Conservation (phyloP, 2,113 vertebrate species). For the Halichoeres trimaculatus region DNA sequence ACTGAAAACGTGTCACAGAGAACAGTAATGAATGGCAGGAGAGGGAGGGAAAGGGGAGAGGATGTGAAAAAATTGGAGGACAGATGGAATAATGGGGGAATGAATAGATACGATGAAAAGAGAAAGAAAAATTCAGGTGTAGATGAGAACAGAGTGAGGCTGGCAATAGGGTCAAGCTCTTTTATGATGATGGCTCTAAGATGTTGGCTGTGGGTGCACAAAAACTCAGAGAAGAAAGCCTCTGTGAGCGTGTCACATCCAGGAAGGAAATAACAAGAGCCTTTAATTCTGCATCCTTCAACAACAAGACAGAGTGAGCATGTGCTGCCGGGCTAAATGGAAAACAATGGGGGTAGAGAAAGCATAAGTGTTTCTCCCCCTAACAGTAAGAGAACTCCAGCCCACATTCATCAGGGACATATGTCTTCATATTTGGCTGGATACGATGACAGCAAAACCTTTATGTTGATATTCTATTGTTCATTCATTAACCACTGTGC, state of each 20-base stretch:
- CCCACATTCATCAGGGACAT: conserved; percentile 1
- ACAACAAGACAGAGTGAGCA: conserved; percentile 1
- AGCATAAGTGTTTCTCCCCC: neutral
- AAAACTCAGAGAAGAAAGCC: conserved; percentile 26
- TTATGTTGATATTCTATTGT: conserved; percentile 19
- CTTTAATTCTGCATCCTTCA: conserved; percentile 6
- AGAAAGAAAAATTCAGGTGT: conserved; percentile 20
- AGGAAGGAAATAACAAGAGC: conserved; percentile 18
- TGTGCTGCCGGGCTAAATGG: conserved; percentile 1
- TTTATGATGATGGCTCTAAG: conserved; percentile 48
- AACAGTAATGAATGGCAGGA: conserved; percentile 51
- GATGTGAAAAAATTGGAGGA: conserved; percentile 41
- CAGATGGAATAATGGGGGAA: conserved; percentile 33
- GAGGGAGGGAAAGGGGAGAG: conserved; percentile 13
- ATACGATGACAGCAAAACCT: conserved; percentile 1
- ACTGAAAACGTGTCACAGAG: conserved; percentile 22
- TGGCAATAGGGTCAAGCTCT: conserved; percentile 39
- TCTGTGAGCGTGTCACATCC: conserved; percentile 44
- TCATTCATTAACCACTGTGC: conserved; percentile 28
- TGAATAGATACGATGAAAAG: conserved; percentile 22
- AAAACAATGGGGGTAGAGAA: conserved; percentile 7
- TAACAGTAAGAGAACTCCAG: neutral
- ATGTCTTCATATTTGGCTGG: conserved; percentile 4
- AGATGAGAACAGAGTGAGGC: conserved; percentile 23
- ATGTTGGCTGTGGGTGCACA: conserved; percentile 32